phyloP scores from a whole-genome alignment of 2,113 vertebrate genomes.

The Lepisosteus osseus region DNA sequence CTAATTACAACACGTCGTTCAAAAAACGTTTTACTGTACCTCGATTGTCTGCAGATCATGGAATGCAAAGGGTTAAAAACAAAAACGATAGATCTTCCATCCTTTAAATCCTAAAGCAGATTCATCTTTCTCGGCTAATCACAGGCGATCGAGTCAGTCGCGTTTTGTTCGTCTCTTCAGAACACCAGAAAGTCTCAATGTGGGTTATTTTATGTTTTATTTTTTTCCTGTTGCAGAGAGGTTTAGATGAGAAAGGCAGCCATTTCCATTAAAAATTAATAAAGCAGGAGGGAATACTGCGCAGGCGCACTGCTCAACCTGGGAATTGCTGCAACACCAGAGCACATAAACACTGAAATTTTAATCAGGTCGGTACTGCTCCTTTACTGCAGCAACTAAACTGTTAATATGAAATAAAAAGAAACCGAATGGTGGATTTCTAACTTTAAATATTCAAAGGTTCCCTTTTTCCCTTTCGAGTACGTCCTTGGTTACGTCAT shows the following conservation, averaged over 20 bases:
- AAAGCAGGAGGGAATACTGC: conserved; percentile 44
- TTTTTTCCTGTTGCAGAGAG: conserved; percentile 48
- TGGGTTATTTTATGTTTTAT: conserved; percentile 31
- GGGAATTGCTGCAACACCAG: conserved; percentile 35
- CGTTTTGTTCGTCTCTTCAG: not conserved
- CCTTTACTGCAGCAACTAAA: not conserved
- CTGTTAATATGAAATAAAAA: not conserved
- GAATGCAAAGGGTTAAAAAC: conserved; percentile 63
- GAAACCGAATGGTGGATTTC: not conserved
- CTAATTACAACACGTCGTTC: conserved; percentile 5
- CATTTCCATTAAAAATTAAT: conserved; percentile 76
- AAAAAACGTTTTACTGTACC: conserved; percentile 53
- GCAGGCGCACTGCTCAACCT: conserved; percentile 55
- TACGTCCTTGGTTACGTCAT: conserved; percentile 2
- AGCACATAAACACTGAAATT: conserved; percentile 22
- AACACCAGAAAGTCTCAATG: not conserved
- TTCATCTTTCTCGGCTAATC: conserved; percentile 43
- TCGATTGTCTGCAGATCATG: conserved; percentile 59
- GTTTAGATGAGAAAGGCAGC: conserved; percentile 68
- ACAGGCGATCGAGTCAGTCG: conserved; percentile 2
- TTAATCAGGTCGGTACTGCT: conserved; percentile 11
- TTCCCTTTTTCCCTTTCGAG: not conserved
- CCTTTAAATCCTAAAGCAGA: conserved; percentile 48
- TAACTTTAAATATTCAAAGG: not conserved
- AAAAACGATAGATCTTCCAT: conserved; percentile 64